Base-by-base conservation (phyloP, 2,113 vertebrate genomes). In the Channa argus region DNA sequence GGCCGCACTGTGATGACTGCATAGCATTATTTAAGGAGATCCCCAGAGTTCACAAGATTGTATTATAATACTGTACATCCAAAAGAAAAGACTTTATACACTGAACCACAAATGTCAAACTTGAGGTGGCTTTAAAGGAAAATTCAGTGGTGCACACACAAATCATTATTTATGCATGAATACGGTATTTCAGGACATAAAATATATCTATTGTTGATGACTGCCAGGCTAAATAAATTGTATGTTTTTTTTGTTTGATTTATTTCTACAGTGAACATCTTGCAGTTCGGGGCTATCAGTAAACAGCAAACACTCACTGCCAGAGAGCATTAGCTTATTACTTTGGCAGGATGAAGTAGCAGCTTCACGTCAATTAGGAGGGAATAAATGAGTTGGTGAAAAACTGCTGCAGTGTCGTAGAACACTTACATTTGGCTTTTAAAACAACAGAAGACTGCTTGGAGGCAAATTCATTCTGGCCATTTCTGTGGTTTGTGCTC, bases 251-350 rank as follows among this genome's bases (percentile, higher is more conserved):
- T 72, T 74, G 5, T 15, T 62, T 63, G 65, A 77, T 84, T 80
- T 41, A 77, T 78, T 84, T 81, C 82, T 74, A 77, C 61, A 47
- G 79, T 10, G 65, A 82, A 52, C 39, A 59, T 65, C 67, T 15
- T 5, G 39, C 45, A 82, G 66, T 79, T 86, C 63, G 50, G 58
- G 74, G 61, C 67, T 84, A 79, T 84, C 84, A 80, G 49, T 82
- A 83, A 82, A 77, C 52, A 52, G 51, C 37, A 61, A 80, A 68
- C 39, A 56, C 74, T 62, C 71, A 74, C 44, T 77, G 77, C 81
- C 77, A 82, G 69, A 38, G 65, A 85, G 77, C 79, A 86, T 90
- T 90, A 88, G 80, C 85, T 87, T 90, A 88, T 90, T 90, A 69
- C 78, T 85, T 87, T 91, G 86, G 86, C 86, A 80, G 61, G 46